Conservation (phyloP, 2,888 invertebrate species). For the Ophion obscuratus region DNA sequence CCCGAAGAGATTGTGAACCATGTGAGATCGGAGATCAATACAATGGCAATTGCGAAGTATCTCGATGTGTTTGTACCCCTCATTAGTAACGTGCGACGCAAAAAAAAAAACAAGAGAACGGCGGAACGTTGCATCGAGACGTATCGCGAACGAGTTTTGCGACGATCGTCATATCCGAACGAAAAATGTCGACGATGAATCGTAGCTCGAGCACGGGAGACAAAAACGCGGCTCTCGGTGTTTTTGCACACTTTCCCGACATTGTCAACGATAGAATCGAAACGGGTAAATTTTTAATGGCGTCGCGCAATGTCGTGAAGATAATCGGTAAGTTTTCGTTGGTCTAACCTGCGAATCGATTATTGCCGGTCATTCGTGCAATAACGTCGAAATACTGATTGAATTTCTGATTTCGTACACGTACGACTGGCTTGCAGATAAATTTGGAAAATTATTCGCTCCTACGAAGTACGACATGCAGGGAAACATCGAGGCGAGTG, state of each 20-base stretch:
- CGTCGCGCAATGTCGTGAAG: constrained; percentile 87
- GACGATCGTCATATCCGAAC: constrained; percentile 8
- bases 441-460: constrained; percentile 90
- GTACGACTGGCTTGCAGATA: constrained; percentile 85
- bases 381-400: not conserved
- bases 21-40: constrained; percentile 50
- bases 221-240: constrained; percentile 12
- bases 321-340: constrained; percentile 86
- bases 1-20: constrained; percentile 31
- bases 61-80: not conserved
- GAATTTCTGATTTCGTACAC: not conserved
- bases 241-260: constrained; percentile 84
- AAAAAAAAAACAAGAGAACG: constrained; percentile 3
- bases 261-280: constrained; percentile 86
- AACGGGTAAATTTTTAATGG: constrained; percentile 87
- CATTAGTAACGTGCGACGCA: not conserved
- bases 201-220: constrained; percentile 23
- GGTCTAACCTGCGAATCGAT: constrained; percentile 24
- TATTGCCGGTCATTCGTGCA: not conserved
- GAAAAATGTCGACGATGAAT: constrained; percentile 49
- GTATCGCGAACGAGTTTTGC: not conserved
- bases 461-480: constrained; percentile 91
- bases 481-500: constrained; percentile 90
- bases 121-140: not conserved
- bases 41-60: constrained; percentile 31